phyloP scores from a whole-genome alignment of 2,888 invertebrate genomes.

The Ophioninae sp. region DNA sequence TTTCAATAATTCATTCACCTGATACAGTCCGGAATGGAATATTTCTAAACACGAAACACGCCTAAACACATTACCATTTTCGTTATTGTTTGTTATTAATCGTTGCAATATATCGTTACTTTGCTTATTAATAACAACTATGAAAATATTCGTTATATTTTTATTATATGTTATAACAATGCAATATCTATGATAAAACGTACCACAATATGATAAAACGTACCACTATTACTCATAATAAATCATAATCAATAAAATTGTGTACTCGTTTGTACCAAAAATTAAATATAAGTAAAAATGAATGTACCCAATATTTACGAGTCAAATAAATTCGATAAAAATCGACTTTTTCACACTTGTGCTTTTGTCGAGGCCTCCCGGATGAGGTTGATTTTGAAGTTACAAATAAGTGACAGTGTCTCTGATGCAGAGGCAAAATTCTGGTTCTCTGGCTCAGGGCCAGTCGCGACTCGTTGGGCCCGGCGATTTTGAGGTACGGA shows the following conservation, averaged over 20 bases:
- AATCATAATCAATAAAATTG: not conserved
- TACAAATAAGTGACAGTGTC: not conserved
- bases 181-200: too few species aligned
- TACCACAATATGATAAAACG: too few species aligned
- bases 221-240: not conserved
- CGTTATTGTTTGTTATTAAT: too few species aligned
- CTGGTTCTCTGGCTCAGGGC: constrained; percentile 71
- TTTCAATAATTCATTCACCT: too few species aligned
- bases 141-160: too few species aligned
- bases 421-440: constrained; percentile 57
- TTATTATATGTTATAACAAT: too few species aligned
- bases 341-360: not conserved
- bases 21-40: too few species aligned
- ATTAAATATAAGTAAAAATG: not conserved
- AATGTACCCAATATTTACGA: not conserved
- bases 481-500: constrained; percentile 40
- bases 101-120: not conserved
- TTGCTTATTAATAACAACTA: too few species aligned
- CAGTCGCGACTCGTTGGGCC: constrained; percentile 65
- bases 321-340: not conserved
- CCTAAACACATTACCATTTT: too few species aligned
- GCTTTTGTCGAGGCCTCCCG: not conserved
- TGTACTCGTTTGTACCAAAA: not conserved
- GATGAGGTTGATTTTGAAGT: not conserved
- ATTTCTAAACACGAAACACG: too few species aligned